phyloP scores from a whole-genome alignment of 2,888 invertebrate species.

The Nephrotoma appendiculata region DNA sequence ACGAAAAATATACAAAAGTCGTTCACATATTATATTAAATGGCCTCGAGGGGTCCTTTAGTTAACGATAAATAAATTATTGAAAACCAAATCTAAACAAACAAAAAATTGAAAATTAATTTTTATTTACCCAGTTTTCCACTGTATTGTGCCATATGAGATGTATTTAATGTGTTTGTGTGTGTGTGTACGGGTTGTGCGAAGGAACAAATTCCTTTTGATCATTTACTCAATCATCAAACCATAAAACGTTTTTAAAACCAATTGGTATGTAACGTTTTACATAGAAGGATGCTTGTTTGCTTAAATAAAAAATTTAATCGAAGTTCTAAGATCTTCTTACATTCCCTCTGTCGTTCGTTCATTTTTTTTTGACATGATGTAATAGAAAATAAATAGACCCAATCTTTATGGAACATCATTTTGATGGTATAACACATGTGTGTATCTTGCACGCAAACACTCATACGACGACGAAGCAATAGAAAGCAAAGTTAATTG shows the following conservation, averaged over 20 bases:
- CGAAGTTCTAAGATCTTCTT: background rate
- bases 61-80: background rate
- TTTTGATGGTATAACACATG: background rate
- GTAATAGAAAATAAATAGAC: background rate
- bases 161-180: background rate
- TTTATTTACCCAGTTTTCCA: background rate
- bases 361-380: background rate
- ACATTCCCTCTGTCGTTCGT: background rate
- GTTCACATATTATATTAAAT: background rate
- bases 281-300: background rate
- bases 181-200: background rate
- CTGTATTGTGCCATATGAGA: background rate
- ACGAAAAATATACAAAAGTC: background rate
- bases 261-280: background rate
- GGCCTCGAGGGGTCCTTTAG: background rate
- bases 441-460: background rate
- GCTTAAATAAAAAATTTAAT: background rate
- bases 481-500: background rate
- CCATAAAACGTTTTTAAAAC: background rate
- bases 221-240: background rate
- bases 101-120: background rate
- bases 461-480: background rate
- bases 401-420: background rate
- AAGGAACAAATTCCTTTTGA: background rate
- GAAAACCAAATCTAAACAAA: background rate